phyloP scores from a whole-genome alignment of 23 tunicate genomes.

The Ciona savignyi region DNA sequence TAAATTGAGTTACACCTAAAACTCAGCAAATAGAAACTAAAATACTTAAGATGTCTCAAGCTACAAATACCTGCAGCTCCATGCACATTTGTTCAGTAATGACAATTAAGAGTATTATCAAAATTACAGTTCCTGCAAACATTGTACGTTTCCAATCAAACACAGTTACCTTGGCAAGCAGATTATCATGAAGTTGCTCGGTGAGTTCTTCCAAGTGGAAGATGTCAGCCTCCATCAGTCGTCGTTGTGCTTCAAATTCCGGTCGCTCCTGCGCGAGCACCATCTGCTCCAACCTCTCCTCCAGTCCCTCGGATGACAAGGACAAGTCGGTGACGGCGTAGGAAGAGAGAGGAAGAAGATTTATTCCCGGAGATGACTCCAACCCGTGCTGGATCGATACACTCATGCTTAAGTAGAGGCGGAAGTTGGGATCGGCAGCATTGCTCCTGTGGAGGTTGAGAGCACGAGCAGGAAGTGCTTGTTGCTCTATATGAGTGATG shows the following conservation, averaged over 20 bases:
- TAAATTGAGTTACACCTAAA: too few relatives aligned
- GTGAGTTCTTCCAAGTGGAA: slow-evolving; percentile 57
- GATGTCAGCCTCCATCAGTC: slow-evolving; percentile 72
- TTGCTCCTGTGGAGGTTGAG: slow-evolving; percentile 3
- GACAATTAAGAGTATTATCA: too few relatives aligned
- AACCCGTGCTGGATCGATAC: slow-evolving; percentile 16
- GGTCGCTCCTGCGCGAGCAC: slow-evolving; percentile 65
- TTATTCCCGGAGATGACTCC: slow-evolving; percentile 1
- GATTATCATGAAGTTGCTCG: slow-evolving; percentile 30
- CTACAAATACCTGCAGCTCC: too few relatives aligned
- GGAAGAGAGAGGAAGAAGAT: slow-evolving; percentile 18
- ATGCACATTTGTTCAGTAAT: too few relatives aligned
- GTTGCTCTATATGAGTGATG: background rate
- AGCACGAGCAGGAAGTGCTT: background rate
- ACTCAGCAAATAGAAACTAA: too few relatives aligned
- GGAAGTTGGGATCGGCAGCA: slow-evolving; percentile 24
- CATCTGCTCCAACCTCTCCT: slow-evolving; percentile 39
- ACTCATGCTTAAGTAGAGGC: slow-evolving; percentile 43
- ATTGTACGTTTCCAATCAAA: too few relatives aligned
- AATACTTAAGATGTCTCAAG: too few relatives aligned
- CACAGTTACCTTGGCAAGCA: slow-evolving; percentile 5
- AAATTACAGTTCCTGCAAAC: too few relatives aligned
- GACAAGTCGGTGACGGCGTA: slow-evolving; percentile 37
- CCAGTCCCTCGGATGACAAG: slow-evolving; percentile 21
- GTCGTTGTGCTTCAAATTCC: slow-evolving; percentile 71